These are phyloP conservation scores for Acropora yongei DNA, from an alignment of 64 coral and sea anemone genomes.

Conservation along the genomic window DNA sequence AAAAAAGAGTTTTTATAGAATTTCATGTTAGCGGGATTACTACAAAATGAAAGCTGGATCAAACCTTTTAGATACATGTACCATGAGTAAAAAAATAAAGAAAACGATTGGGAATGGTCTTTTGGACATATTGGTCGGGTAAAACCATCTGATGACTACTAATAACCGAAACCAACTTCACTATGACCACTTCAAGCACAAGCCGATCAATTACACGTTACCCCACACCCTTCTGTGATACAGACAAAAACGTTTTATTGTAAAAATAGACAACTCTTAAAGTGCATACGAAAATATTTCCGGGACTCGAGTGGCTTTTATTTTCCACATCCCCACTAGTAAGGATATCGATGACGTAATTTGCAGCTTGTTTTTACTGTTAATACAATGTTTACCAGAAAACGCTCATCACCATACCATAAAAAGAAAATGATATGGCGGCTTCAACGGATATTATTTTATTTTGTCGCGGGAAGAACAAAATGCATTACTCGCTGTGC, in stretches of 20 bases:
- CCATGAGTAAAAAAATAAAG: slow-evolving; percentile 5
- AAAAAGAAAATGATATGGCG: slow-evolving; percentile 5
- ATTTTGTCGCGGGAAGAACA: not conserved
- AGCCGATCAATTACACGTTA: slow-evolving; percentile 10
- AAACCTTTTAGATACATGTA: not conserved
- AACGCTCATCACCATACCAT: not conserved
- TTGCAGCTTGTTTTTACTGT: slow-evolving; percentile 15
- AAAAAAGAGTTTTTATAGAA: not conserved
- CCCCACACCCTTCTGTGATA: not conserved
- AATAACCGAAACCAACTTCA: not conserved
- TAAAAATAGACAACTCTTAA: not conserved
- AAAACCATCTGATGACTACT: not conserved
- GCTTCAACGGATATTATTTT: not conserved
- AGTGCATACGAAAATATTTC: not conserved
- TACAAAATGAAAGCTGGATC: slow-evolving; percentile 5
- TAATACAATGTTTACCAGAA: not conserved
- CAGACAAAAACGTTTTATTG: not conserved
- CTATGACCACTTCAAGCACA: slow-evolving; percentile 10
- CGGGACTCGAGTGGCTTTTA: not conserved
- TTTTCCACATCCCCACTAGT: not conserved
- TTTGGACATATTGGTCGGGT: slow-evolving; percentile 8
- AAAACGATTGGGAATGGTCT: not conserved
- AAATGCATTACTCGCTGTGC: not conserved
- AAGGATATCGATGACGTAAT: not conserved
- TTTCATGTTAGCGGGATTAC: not conserved